Evolutionary conservation across 2,888 invertebrate genomes (phyloP), one percentile per base, ranked within the genome.

Genomic region (Chorisops tibialis): DNA sequence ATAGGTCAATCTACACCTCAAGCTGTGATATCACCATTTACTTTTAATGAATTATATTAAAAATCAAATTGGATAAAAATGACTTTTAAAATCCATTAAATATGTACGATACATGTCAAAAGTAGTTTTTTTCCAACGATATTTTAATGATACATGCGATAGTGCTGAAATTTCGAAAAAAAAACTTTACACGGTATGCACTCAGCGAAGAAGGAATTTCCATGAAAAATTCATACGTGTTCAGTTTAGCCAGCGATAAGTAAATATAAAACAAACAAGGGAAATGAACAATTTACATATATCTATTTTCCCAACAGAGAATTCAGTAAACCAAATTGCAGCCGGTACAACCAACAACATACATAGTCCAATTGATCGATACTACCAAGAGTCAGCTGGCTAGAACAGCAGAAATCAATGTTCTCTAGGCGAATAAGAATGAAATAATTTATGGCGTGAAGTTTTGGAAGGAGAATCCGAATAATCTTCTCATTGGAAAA

Each of bases 211-310:
- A 80, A 51, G 77, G 80, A 1, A 79, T 84, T 35, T 80, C 83
- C 0, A 68, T 80, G 0, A 79, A 82, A 30, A 81, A 82, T 63
- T 81, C 81, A 3, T 89, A 87, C 69, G 79, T 88, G 54, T 80
- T 87, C 47, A 81, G 82, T 61, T 70, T 88, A 65, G 79, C 81
- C 67, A 82, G 81, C 3, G 82, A 83, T 58, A 81, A 79, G 86
- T 84, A 76, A 64, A 68, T 21, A 38, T 12, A 56, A 14, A 41
- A 30, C n/a, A 54, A 54, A 16, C 43, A 61, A 37, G 48, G 62
- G 18, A 51, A 47, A 11, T 37, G 12, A 1, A 37, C 7, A 7
- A 37, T 37, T 37, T 37, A 11, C 37, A 37, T 12, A 11, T n/a
- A 4, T 39, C 4, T 39, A 7, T 4, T 39, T 14, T 39, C 4